phyloP scores from a whole-genome alignment of 2,113 vertebrate genomes.

The Sapajus apella region DNA sequence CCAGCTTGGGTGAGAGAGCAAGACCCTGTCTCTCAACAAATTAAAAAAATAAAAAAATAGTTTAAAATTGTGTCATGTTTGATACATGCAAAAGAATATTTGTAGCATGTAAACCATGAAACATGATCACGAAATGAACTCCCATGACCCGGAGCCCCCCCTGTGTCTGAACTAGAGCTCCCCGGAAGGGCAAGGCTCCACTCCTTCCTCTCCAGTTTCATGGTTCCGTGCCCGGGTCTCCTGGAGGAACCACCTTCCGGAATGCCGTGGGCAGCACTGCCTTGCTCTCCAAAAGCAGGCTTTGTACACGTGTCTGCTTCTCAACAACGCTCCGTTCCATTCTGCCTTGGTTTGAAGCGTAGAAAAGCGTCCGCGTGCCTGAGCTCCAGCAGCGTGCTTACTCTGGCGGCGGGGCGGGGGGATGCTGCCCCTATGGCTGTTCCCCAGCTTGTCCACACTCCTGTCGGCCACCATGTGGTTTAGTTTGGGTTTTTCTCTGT shows the following conservation, averaged over 20 bases:
- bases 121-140: fast-evolving
- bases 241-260: fast-evolving
- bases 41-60: too few species aligned
- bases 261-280: fast-evolving
- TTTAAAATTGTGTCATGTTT: neutral
- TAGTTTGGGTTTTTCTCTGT: neutral
- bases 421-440: fast-evolving
- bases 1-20: too few species aligned
- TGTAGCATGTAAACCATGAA: too few species aligned
- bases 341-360: fast-evolving
- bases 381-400: fast-evolving
- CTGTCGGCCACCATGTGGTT: fast-evolving
- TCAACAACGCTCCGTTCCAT: fast-evolving
- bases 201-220: neutral
- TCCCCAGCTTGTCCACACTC: fast-evolving
- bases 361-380: fast-evolving
- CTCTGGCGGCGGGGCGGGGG: fast-evolving
- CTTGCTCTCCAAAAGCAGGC: neutral
- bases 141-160: fast-evolving
- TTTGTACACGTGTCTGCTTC: fast-evolving
- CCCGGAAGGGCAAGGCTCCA: neutral
- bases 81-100: neutral
- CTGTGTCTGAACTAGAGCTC: fast-evolving
- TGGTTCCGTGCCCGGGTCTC: fast-evolving
- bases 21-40: too few species aligned